These are phyloP conservation scores for Spea hammondii DNA, from an alignment of 2,797 vertebrate species.

Conservation along the genomic window DNA sequence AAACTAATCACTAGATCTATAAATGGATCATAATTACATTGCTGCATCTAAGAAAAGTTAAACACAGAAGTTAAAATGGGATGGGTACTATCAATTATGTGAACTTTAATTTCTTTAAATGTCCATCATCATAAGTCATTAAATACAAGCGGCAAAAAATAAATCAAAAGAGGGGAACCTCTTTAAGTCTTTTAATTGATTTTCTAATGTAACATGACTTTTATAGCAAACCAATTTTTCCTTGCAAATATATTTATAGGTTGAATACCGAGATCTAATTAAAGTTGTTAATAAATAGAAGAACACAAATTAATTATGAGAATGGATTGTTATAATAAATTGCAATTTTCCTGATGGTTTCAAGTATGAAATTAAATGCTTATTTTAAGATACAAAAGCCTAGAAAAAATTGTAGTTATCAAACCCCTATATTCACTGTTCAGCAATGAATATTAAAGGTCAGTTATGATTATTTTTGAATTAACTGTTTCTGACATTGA, in stretches of 20 bases:
- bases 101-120: conserved; percentile 3
- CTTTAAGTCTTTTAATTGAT: conserved; percentile 8
- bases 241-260: background rate
- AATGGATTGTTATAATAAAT: too few relatives aligned
- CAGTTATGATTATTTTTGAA: too few relatives aligned
- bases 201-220: conserved; percentile 14
- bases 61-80: background rate
- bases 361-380: background rate
- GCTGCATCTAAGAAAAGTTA: too few relatives aligned
- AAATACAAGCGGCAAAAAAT: conserved; percentile 12
- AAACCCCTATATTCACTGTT: too few relatives aligned
- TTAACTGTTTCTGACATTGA: too few relatives aligned
- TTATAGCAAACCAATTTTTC: background rate
- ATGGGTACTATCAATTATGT: background rate
- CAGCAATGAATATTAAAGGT: too few relatives aligned
- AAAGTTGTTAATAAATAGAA: conserved; percentile 2
- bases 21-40: too few relatives aligned
- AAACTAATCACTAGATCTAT: too few relatives aligned
- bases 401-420: too few relatives aligned
- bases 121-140: background rate
- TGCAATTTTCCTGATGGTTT: background rate
- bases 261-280: conserved; percentile 16
- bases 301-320: too few relatives aligned
- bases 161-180: background rate
- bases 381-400: background rate